phyloP scores from a whole-genome alignment of 1,140 invertebrate species.

The Nasonia vitripennis region DNA sequence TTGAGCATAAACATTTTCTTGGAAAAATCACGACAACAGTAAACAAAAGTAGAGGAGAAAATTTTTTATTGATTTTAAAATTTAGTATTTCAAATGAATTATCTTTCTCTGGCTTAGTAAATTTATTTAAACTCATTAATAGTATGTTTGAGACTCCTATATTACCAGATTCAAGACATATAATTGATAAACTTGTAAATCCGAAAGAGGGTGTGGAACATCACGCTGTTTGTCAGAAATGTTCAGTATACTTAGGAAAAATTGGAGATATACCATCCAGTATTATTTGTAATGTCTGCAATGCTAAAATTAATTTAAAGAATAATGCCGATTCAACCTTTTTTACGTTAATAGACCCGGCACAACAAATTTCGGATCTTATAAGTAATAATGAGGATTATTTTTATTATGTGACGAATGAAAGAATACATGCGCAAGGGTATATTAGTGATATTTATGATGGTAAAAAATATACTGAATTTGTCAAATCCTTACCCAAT shows the following conservation, averaged over 20 bases:
- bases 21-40: neutral
- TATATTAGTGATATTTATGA: slow-evolving; percentile 1
- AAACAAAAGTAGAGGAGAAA: neutral
- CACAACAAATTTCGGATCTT: slow-evolving; percentile 17
- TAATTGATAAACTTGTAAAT: slow-evolving; percentile 1
- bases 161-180: neutral
- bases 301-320: neutral
- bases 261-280: neutral
- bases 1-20: too few relatives aligned
- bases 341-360: slow-evolving; percentile 29
- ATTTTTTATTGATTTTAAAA: too few relatives aligned
- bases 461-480: neutral
- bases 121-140: too few relatives aligned
- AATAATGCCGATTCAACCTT: neutral
- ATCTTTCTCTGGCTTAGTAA: too few relatives aligned
- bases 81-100: too few relatives aligned
- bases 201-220: neutral
- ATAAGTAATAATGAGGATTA: neutral
- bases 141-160: slow-evolving; percentile 2
- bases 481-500: neutral
- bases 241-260: neutral
- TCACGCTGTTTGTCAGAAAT: neutral
- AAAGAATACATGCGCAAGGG: neutral
- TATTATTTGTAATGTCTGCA: neutral
- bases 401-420: neutral